phyloP scores from a whole-genome alignment of 2,888 invertebrate genomes.

The Troides oblongomaculatus region DNA sequence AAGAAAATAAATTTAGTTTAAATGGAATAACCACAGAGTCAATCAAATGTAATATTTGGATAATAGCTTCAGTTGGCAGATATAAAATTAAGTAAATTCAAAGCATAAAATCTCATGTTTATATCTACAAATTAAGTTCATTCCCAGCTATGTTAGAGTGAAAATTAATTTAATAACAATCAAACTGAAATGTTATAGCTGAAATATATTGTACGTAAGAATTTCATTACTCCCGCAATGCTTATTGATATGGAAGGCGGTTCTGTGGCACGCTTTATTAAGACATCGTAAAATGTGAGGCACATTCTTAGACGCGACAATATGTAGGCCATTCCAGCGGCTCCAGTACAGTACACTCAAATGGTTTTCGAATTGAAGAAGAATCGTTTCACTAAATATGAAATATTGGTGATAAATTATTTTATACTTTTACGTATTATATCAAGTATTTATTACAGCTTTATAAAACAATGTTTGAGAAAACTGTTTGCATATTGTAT shows the following conservation, averaged over 20 bases:
- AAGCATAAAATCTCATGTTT: too few relatives aligned
- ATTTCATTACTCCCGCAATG: slow-evolving; percentile 25
- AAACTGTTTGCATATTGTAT: too few relatives aligned
- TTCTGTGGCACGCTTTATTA: slow-evolving; percentile 28
- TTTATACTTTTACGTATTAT: too few relatives aligned
- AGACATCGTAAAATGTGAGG: slow-evolving; percentile 28
- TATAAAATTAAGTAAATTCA: too few relatives aligned
- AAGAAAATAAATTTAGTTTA: too few relatives aligned
- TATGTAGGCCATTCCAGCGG: slow-evolving; percentile 24
- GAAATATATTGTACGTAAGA: slow-evolving; percentile 21
- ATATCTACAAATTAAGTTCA: neutral
- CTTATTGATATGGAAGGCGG: slow-evolving; percentile 28
- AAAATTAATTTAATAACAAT: neutral
- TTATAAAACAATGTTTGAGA: too few relatives aligned
- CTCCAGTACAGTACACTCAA: neutral
- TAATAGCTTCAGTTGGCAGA: too few relatives aligned
- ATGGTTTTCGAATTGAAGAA: neutral
- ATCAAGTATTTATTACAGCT: too few relatives aligned
- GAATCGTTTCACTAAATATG: neutral
- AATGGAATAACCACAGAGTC: too few relatives aligned
- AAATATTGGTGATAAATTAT: neutral
- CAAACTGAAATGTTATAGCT: slow-evolving; percentile 9
- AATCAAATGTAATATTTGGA: too few relatives aligned
- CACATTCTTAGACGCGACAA: slow-evolving; percentile 27
- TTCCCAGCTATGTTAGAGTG: neutral